These are phyloP conservation scores for Capitella teleta DNA, from an alignment of 1,140 invertebrate species.

Conservation along the genomic window DNA sequence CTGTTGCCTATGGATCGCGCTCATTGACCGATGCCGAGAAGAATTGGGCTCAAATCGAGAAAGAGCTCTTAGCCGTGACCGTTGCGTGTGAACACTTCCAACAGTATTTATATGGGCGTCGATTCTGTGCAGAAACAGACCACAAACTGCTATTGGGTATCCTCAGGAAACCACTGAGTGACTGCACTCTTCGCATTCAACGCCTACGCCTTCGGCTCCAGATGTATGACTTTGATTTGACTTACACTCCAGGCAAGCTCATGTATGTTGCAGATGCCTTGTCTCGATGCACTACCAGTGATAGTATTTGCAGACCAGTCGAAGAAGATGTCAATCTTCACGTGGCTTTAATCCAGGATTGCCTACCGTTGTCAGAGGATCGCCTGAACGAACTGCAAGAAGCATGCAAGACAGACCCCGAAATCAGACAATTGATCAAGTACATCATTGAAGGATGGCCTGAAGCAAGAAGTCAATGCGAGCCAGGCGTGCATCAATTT, in stretches of 20 bases:
- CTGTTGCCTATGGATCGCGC: slow-evolving; percentile 34
- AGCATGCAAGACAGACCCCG: no score
- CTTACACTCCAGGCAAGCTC: slow-evolving; percentile 34
- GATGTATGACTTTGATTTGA: slow-evolving; percentile 37
- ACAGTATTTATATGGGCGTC: slow-evolving; percentile 30
- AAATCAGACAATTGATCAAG: no score
- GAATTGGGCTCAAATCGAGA: slow-evolving; percentile 40
- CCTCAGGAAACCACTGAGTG: slow-evolving; percentile 34
- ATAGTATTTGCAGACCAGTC: no score
- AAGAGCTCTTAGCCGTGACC: slow-evolving; percentile 43
- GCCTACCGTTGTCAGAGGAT: no score
- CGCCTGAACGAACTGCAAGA: no score
- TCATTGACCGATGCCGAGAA: slow-evolving; percentile 22
- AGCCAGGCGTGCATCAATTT: no score
- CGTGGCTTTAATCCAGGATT: no score
- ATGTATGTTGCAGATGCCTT: slow-evolving; percentile 35
- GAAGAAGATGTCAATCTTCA: no score
- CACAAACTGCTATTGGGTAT: slow-evolving; percentile 37
- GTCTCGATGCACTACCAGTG: no score
- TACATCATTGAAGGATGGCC: no score
- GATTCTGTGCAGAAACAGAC: slow-evolving; percentile 20
- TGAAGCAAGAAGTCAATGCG: no score
- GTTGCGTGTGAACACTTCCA: slow-evolving; percentile 40
- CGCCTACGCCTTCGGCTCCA: slow-evolving; percentile 40
- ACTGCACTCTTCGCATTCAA: slow-evolving; percentile 36